These are phyloP conservation scores for Sympetrum striolatum DNA, from an alignment of 2,888 invertebrate genomes.

Conservation along the genomic window DNA sequence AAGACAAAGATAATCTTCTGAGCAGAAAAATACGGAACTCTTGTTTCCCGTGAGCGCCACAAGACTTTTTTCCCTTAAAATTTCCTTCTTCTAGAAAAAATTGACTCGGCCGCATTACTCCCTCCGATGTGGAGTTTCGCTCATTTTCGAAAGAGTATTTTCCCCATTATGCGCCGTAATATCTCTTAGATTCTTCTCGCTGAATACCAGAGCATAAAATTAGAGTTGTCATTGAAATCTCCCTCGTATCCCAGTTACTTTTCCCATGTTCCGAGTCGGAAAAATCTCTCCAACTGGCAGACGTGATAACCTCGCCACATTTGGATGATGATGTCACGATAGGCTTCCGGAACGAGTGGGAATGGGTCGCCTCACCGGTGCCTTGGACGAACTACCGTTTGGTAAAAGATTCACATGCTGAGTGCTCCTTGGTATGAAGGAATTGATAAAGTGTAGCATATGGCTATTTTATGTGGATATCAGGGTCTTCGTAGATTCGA, in stretches of 20 bases:
- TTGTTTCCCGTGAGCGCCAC: not conserved
- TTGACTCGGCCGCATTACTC: not conserved
- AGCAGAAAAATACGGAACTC: not conserved
- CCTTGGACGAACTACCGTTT: conserved; percentile 3
- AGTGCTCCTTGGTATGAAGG: not conserved
- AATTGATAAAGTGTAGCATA: not conserved
- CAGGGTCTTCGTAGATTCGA: not conserved
- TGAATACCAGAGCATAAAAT: not conserved
- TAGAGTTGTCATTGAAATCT: not conserved
- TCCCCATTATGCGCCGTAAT: not conserved
- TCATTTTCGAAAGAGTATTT: not conserved
- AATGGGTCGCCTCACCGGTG: not conserved
- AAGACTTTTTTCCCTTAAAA: not conserved
- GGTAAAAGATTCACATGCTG: not conserved
- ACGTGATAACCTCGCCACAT: not conserved
- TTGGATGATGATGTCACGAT: conserved; percentile 29
- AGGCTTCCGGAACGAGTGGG: not conserved
- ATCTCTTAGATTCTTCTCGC: not conserved
- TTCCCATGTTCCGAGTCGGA: not conserved
- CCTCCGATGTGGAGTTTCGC: not conserved
- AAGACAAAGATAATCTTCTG: not conserved
- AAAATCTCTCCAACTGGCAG: not conserved
- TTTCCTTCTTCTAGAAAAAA: not conserved
- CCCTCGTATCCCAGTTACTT: not conserved
- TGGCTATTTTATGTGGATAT: not conserved